phyloP scores from a whole-genome alignment of 2,888 invertebrate genomes.

The Ptycholaimellus sp. region DNA sequence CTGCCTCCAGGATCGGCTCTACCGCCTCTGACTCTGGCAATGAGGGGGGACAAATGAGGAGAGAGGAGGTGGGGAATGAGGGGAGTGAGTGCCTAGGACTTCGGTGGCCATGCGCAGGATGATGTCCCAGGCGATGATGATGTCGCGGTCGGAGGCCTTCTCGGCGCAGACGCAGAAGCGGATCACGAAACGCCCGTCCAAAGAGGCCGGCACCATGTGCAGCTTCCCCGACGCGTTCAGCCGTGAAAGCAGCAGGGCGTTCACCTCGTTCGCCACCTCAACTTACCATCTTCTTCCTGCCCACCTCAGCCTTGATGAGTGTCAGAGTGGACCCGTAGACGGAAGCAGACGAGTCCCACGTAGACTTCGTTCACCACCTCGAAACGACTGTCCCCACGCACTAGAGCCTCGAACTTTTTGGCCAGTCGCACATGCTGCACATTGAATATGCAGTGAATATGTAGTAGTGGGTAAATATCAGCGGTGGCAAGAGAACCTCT shows the following conservation, averaged over 20 bases:
- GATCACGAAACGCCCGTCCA: conserved; percentile 23
- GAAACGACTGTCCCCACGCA: conserved; percentile 19
- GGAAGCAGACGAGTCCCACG: conserved; percentile 25
- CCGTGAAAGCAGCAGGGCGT: conserved; percentile 64
- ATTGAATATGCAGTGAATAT: too few species aligned
- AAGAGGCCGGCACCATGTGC: conserved; percentile 50
- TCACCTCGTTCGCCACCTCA: conserved; percentile 41
- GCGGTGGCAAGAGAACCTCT: conserved; percentile 30
- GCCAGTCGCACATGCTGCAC: conserved; percentile 22
- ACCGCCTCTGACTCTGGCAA: conserved; percentile 11
- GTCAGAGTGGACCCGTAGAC: conserved; percentile 19
- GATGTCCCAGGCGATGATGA: conserved; percentile 34
- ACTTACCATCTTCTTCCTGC: conserved; percentile 1
- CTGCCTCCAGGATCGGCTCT: conserved; percentile 15
- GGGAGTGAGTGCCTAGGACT: conserved; percentile 41
- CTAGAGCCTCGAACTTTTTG: conserved; percentile 20
- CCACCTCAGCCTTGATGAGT: background rate
- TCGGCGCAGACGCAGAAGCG: conserved; percentile 71
- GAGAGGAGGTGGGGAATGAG: background rate
- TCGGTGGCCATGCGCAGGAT: conserved; percentile 26
- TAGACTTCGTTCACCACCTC: conserved; percentile 24
- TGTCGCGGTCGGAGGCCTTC: conserved; percentile 54
- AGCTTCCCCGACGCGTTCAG: conserved; percentile 82
- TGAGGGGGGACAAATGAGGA: background rate
- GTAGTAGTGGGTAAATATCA: too few species aligned